These are phyloP conservation scores for Chloropsis cyanopogon DNA, from an alignment of 2,113 vertebrate species.

Conservation along the genomic window DNA sequence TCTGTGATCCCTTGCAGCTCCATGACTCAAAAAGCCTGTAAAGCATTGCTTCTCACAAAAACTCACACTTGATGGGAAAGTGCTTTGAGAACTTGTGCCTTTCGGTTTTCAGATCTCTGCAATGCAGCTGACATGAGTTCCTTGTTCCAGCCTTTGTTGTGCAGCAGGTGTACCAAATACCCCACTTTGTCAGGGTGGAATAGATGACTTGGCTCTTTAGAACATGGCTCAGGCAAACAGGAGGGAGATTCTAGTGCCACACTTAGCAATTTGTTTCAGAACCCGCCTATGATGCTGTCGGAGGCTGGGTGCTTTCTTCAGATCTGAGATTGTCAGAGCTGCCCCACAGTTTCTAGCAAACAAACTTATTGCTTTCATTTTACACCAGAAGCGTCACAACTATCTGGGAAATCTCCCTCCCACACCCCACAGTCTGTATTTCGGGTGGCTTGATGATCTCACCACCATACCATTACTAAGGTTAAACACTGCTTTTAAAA, in stretches of 20 bases:
- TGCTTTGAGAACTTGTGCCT: not conserved
- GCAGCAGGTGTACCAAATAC: not conserved
- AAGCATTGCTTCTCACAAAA: not conserved
- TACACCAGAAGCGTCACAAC: slow-evolving; percentile 10
- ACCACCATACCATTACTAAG: not conserved
- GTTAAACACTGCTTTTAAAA: not conserved
- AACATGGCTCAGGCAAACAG: not conserved
- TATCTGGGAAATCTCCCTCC: slow-evolving; percentile 48
- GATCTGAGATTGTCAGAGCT: not conserved
- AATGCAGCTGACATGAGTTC: not conserved
- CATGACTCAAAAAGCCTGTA: not conserved
- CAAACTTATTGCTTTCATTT: slow-evolving; percentile 33
- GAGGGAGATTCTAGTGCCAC: not conserved
- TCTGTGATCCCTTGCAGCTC: not conserved
- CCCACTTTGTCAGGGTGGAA: not conserved
- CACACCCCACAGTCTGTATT: not conserved
- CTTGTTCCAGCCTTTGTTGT: not conserved
- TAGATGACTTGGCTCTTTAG: slow-evolving; percentile 12
- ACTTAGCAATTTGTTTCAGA: not conserved
- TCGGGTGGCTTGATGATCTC: not conserved
- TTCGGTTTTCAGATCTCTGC: not conserved
- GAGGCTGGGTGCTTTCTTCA: not conserved
- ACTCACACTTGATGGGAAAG: not conserved
- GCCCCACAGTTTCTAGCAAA: slow-evolving; percentile 49
- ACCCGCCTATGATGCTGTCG: not conserved